Evolutionary conservation across 53 echinoderm and acorn worm species (phyloP).

Genomic region (Patiria pectinifera): DNA sequence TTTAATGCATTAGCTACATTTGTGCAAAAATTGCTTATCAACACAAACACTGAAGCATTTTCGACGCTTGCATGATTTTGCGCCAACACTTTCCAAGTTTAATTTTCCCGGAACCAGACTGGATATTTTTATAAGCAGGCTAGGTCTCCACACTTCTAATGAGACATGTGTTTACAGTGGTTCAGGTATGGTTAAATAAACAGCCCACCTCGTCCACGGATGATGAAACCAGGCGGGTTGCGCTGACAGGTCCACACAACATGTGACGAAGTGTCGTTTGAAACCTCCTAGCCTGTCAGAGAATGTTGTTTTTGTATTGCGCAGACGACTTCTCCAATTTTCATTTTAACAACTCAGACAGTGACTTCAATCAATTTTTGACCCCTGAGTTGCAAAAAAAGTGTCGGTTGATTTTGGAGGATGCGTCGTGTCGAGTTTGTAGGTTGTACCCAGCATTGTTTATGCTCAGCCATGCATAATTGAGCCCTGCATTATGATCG

Average conservation of each 20-base stretch:
- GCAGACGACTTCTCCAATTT: not conserved
- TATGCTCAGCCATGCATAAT: too few species aligned
- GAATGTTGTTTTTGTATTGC: not conserved
- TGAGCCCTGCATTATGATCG: too few species aligned
- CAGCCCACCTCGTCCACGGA: conserved; percentile 10
- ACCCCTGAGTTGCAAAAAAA: too few species aligned
- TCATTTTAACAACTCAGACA: not conserved
- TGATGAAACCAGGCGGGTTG: conserved; percentile 13
- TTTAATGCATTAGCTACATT: not conserved
- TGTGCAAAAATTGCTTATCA: not conserved
- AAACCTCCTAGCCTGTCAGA: not conserved
- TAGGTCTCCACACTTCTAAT: conserved; percentile 12
- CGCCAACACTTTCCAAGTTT: not conserved
- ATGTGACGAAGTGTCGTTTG: not conserved
- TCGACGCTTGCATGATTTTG: not conserved
- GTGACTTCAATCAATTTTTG: too few species aligned
- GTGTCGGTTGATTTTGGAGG: too few species aligned
- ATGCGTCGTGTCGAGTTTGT: too few species aligned
- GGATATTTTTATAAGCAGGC: conserved; percentile 9
- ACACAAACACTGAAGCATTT: not conserved
- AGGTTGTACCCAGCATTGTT: too few species aligned
- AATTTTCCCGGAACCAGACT: conserved; percentile 1
- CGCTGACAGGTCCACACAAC: not conserved
- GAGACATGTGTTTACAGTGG: conserved; percentile 33
- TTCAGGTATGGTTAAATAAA: conserved; percentile 52